Evolutionary conservation across 2,888 invertebrate genomes (phyloP), one percentile per base, ranked within the genome.

Genomic region (Dynastes maya): DNA sequence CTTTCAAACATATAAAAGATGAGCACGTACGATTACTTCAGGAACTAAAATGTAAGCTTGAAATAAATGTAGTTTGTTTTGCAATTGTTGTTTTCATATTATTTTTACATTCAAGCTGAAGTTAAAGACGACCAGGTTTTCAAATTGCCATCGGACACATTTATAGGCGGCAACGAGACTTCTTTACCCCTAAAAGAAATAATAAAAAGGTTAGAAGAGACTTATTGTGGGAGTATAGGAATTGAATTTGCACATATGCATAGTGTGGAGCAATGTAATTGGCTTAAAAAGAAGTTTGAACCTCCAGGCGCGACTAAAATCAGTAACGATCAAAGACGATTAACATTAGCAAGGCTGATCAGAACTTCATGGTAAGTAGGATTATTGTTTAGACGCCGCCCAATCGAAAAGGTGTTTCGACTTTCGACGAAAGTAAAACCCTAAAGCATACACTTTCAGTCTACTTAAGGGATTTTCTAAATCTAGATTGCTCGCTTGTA

Each of bases 231-330:
- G 0, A 85, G 86, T 77, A 76, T 87, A 2, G 86, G 86, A 0
- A 82, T 88, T 9, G 87, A 87, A 65, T 88, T 86, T 64, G 85
- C 83, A 3, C 86, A 87, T 55, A 85, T 87, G 3, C 83, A 85
- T 32, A 85, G 87, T 64, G 79, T 82, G 1, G 53, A 72, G 5
- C 79, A 87, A 86, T 77, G 86, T 76, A 86, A 87, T 58, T 87
- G 86, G 87, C 29, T 87, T 75, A 83, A 85, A 29, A 76, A 86
- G 40, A 87, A 85, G 61, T 86, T 87, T 72, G 87, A 87, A 74
- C 61, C 81, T 2, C 87, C 87, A 6, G 85, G 84, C 0, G 85
- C 81, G 2, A 85, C 85, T 85, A 74, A 83, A 3, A 70, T 86
- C 1, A 71, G 82, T 0, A 79, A 81, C 0, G 86, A 87, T 8